These are phyloP conservation scores for Coenonympha arcania DNA, from an alignment of 2,888 invertebrate genomes.

Conservation along the genomic window DNA sequence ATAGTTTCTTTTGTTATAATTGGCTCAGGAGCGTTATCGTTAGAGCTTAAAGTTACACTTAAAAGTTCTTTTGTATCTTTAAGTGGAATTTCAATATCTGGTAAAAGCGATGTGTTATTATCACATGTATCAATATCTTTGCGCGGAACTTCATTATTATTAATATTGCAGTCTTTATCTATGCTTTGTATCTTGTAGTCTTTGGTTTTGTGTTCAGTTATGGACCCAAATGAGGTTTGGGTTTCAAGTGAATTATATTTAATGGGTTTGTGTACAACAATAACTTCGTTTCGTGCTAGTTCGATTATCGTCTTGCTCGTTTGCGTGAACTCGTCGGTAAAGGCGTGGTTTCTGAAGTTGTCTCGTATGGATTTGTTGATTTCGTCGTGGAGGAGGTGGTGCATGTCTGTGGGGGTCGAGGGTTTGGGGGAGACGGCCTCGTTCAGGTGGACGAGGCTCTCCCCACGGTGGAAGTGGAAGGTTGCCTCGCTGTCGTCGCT, in stretches of 20 bases:
- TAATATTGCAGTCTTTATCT: slow-evolving; percentile 10
- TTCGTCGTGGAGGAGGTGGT: slow-evolving; percentile 16
- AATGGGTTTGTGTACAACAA: slow-evolving; percentile 25
- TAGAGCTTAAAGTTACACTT: neutral
- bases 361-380: neutral
- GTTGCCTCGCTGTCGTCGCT: slow-evolving; percentile 52
- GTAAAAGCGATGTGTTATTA: neutral
- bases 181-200: slow-evolving; percentile 45
- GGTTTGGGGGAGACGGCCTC: slow-evolving; percentile 22
- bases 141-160: neutral
- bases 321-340: slow-evolving; percentile 66
- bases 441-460: slow-evolving; percentile 36
- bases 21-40: slow-evolving; percentile 23
- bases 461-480: slow-evolving; percentile 34
- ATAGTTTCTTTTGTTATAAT: slow-evolving; percentile 35
- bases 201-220: slow-evolving; percentile 49
- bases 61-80: neutral
- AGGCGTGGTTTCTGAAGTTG: slow-evolving; percentile 16
- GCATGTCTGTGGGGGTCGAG: too few species aligned
- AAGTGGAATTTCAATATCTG: neutral
- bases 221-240: slow-evolving; percentile 58
- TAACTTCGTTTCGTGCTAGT: slow-evolving; percentile 50
- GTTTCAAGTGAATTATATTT: slow-evolving; percentile 48
- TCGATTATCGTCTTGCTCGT: slow-evolving; percentile 75
- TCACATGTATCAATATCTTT: neutral